These are phyloP conservation scores for Cheilosia vulpina DNA, from an alignment of 2,888 invertebrate genomes.

Conservation along the genomic window DNA sequence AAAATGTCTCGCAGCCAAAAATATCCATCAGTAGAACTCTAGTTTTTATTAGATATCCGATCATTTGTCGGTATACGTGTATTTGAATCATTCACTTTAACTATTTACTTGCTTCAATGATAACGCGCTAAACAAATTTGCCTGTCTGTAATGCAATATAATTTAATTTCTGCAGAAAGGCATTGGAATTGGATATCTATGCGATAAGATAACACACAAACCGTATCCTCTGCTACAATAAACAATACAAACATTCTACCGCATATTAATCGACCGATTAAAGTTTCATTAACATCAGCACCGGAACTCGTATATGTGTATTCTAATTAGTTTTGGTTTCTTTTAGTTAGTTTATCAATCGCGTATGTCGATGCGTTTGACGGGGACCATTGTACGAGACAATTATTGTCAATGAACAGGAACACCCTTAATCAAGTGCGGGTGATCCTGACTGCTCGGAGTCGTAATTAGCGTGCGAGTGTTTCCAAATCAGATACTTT, in stretches of 20 bases:
- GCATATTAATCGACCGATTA: conserved; percentile 23
- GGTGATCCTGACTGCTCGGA: not conserved
- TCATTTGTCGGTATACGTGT: too few relatives aligned
- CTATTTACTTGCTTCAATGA: too few relatives aligned
- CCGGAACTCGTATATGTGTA: conserved; percentile 46
- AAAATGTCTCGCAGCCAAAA: too few relatives aligned
- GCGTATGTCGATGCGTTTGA: not conserved
- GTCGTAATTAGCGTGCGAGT: too few relatives aligned
- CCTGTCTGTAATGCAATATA: too few relatives aligned
- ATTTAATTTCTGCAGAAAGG: too few relatives aligned
- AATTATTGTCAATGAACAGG: not conserved
- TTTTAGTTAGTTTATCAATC: conserved; percentile 15
- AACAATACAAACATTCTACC: not conserved
- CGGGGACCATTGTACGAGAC: not conserved
- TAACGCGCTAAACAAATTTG: too few relatives aligned
- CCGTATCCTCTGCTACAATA: not conserved
- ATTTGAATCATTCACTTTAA: too few relatives aligned
- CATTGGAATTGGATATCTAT: too few relatives aligned
- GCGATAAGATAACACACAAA: not conserved
- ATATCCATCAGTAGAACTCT: too few relatives aligned
- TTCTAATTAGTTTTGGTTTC: conserved; percentile 34
- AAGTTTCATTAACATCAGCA: conserved; percentile 34
- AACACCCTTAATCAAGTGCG: conserved; percentile 39
- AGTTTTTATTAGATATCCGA: too few relatives aligned
- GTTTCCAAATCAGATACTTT: conserved; percentile 12